Conservation (phyloP, 2,797 vertebrate species). For the Lateolabrax maculatus region DNA sequence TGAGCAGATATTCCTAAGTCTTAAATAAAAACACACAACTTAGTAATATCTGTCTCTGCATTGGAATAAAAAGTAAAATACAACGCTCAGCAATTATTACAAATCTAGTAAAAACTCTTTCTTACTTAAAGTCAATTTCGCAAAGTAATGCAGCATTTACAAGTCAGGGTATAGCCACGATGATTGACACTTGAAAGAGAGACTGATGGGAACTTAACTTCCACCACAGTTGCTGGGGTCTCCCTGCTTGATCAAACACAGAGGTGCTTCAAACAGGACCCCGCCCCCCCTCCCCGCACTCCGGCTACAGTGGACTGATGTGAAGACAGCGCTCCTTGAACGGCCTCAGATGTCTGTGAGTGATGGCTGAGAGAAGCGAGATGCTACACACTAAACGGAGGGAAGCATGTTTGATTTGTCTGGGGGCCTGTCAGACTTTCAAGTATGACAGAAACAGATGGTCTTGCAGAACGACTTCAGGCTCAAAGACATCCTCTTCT, state of each 20-base stretch:
- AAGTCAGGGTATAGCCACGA: not conserved
- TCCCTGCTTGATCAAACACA: conserved; percentile 42
- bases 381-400: not conserved
- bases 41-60: not conserved
- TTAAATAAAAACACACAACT: not conserved
- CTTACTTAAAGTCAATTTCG: not conserved
- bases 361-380: conserved; percentile 9
- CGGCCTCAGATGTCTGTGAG: conserved; percentile 7
- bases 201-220: conserved; percentile 9
- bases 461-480: not conserved
- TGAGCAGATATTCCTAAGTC: not conserved
- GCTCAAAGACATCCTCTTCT: conserved; percentile 6
- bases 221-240: conserved; percentile 13
- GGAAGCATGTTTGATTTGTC: conserved; percentile 30
- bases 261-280: conserved; percentile 30
- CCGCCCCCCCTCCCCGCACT: not conserved
- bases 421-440: conserved; percentile 38
- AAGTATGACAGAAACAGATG: conserved; percentile 41
- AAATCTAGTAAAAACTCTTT: conserved; percentile 1
- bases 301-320: not conserved
- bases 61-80: not conserved
- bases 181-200: conserved; percentile 19
- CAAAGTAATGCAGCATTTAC: not conserved
- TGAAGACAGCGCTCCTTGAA: not conserved
- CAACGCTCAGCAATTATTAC: not conserved